Conservation (phyloP, 2,797 vertebrate species). For the Cebuella pygmaea region DNA sequence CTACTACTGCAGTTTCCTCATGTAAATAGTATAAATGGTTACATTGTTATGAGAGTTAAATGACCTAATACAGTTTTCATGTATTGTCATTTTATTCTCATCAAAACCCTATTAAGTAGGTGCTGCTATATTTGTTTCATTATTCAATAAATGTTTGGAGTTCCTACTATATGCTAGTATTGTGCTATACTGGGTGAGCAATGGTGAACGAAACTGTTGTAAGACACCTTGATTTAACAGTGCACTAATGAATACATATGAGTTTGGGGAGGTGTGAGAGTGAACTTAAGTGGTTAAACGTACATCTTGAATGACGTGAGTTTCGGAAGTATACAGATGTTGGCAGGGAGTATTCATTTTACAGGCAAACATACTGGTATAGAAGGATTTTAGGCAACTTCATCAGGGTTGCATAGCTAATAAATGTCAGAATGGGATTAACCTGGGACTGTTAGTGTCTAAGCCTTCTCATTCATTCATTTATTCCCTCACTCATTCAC, state of each 20-base stretch:
- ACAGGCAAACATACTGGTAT: not conserved
- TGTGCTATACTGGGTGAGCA: slow-evolving; percentile 9
- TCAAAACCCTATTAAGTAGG: not conserved
- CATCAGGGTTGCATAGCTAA: not conserved
- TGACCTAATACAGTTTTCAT: slow-evolving; percentile 35
- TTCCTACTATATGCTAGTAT: not conserved
- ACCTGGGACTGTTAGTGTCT: not conserved
- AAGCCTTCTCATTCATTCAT: not conserved
- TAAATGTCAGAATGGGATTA: not conserved
- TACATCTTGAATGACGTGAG: not conserved
- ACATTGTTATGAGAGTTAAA: slow-evolving; percentile 40
- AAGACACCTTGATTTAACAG: slow-evolving; percentile 36
- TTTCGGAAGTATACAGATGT: not conserved
- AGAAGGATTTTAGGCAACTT: slow-evolving; percentile 46
- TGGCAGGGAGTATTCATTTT: not conserved
- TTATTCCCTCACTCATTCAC: not conserved
- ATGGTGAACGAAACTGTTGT: slow-evolving; percentile 25
- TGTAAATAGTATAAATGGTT: not conserved
- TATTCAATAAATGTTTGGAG: slow-evolving; percentile 22
- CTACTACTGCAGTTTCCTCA: not conserved
- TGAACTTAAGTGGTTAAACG: slow-evolving; percentile 37
- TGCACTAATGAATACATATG: not conserved
- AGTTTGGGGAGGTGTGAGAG: slow-evolving; percentile 12
- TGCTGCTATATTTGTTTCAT: slow-evolving; percentile 24
- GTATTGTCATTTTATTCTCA: slow-evolving; percentile 48